Evolutionary conservation across 2,113 vertebrate genomes (phyloP), one percentile per base, ranked within the genome.

Genomic region (Polyodon spathula): DNA sequence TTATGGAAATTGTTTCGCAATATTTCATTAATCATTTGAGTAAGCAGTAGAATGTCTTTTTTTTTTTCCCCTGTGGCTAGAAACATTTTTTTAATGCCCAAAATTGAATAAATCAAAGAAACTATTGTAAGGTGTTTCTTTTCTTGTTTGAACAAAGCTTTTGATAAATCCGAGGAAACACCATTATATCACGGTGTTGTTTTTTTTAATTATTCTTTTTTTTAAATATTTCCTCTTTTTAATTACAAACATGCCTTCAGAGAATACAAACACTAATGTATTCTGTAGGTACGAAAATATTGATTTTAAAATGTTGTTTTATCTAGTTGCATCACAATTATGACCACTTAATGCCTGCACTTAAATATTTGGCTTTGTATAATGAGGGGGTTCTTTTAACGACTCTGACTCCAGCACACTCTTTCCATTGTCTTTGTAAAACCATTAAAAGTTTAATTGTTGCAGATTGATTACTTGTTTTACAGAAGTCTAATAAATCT

Each of bases 391-490:
- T 71, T 73, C 55, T 44, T 59, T 62, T 62, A 41, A 37, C 9
- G 55, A 56, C 53, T 46, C 9, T 44, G 40, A 48, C 63, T 66
- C 75, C 72, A 65, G 81, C 83, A 81, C 76, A 73, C 77, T 80
- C 83, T 80, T 82, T 79, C 80, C 80, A 64, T 76, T 59, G 52
- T 57, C 64, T 56, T 70, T 68, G 70, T 65, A 39, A 70, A 63
- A 75, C 66, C 54, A 63, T 74, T 71, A 68, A 74, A 68, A 68
- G 84, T 81, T 86, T 88, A 89, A 92, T 90, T 88, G 85, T 88
- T 86, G 86, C 85, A 89, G 90, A 89, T 91, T 80, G 86, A 90
- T 91, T 86, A 86, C 83, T 92, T 88, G 88, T 90, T 91, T 87
- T 88, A 89, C 88, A 92, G 87, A 89, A 91, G 87, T 89, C 79